Conservation (phyloP, 1,140 invertebrate species). For the Macrotrachela quadricornifera region DNA sequence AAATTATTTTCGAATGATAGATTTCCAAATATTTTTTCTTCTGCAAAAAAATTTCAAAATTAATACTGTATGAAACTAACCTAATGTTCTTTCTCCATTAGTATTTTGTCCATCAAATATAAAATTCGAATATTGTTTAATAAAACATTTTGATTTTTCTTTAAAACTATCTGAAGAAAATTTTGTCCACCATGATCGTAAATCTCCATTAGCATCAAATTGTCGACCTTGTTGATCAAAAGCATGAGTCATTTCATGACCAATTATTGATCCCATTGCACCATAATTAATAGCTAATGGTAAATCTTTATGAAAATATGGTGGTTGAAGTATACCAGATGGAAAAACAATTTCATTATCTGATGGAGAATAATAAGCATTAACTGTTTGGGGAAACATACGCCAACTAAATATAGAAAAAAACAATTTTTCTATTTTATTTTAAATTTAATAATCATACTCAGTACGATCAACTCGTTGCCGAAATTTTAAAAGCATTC, state of each 20-base stretch:
- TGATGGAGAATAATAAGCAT: conserved; percentile 27
- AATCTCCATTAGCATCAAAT: conserved; percentile 21
- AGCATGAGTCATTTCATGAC: conserved; percentile 9
- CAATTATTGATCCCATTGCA: conserved; percentile 5
- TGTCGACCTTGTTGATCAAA: conserved; percentile 11
- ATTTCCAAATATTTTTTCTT: too few relatives aligned
- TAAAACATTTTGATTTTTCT: conserved; percentile 16
- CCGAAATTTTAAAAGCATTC: not conserved
- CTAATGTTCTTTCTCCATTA: too few relatives aligned
- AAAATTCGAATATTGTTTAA: conserved; percentile 18
- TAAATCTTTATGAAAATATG: conserved; percentile 34
- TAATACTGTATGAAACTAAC: too few relatives aligned
- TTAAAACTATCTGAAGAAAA: conserved; percentile 14
- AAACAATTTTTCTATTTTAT: not conserved
- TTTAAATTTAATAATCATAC: conserved; percentile 16
- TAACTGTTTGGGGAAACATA: conserved; percentile 23
- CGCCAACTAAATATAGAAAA: conserved; percentile 33
- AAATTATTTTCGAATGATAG: too few relatives aligned
- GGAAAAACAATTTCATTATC: conserved; percentile 36
- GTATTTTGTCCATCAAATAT: not conserved
- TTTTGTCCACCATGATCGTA: conserved; percentile 29
- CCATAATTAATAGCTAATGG: conserved; percentile 4
- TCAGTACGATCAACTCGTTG: conserved; percentile 30
- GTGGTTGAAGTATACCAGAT: conserved; percentile 43
- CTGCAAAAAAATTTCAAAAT: too few relatives aligned